Conservation (phyloP, 2,113 vertebrate species). For the Pachycephala philippinensis region DNA sequence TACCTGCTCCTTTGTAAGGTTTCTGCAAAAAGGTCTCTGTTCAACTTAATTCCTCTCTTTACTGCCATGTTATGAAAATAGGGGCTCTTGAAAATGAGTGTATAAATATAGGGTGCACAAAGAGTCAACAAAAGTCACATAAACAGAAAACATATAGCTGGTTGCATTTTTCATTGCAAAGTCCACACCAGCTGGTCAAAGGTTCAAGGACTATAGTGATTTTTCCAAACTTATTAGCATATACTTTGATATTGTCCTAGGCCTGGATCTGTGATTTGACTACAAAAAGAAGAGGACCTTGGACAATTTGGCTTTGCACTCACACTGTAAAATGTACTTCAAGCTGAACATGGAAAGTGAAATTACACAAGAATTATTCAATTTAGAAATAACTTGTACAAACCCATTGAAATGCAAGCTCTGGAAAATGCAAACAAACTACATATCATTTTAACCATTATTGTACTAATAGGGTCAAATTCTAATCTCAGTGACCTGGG, state of each 20-base stretch:
- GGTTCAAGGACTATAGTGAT: background rate
- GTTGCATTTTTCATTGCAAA: background rate
- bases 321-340: background rate
- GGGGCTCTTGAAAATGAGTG: background rate
- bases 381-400: background rate
- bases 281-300: background rate
- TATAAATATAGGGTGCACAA: background rate
- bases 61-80: background rate
- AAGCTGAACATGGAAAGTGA: background rate
- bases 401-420: background rate
- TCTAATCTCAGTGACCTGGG: background rate
- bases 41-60: constrained; percentile 3
- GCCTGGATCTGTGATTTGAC: background rate
- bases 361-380: background rate
- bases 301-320: background rate
- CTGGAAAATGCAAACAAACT: background rate
- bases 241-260: background rate
- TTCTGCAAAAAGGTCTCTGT: background rate
- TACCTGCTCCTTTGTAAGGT: background rate
- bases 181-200: background rate
- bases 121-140: background rate
- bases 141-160: background rate
- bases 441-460: background rate
- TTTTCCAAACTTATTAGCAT: background rate
- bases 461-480: background rate